phyloP scores from a whole-genome alignment of 2,113 vertebrate species.

The Scolopax mira region DNA sequence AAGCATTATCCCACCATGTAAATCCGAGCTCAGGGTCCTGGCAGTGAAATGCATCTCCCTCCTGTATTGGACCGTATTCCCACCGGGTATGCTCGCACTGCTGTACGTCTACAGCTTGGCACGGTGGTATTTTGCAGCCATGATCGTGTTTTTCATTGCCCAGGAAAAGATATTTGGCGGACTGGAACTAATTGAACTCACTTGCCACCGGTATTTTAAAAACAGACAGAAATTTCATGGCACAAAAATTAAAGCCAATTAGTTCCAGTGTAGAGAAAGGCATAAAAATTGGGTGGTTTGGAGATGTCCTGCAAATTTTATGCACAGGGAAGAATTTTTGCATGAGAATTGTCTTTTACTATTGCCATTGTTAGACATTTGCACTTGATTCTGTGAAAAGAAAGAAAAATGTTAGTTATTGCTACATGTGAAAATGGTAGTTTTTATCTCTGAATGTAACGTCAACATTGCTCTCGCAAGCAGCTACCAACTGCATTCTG shows the following conservation, averaged over 20 bases:
- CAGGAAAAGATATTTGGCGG: slow-evolving; percentile 89
- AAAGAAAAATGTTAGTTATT: slow-evolving; percentile 48
- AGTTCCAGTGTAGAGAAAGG: not conserved
- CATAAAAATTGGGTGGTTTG: not conserved
- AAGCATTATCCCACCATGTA: slow-evolving; percentile 84
- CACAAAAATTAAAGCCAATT: slow-evolving; percentile 71
- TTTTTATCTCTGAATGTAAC: slow-evolving; percentile 75
- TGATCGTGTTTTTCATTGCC: slow-evolving; percentile 76
- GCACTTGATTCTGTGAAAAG: slow-evolving; percentile 58
- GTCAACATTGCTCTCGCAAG: slow-evolving; percentile 44
- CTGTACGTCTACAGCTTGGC: slow-evolving; percentile 81
- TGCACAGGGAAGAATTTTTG: slow-evolving; percentile 65
- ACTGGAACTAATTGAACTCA: slow-evolving; percentile 89
- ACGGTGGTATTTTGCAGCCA: slow-evolving; percentile 81
- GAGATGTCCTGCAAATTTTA: slow-evolving; percentile 28
- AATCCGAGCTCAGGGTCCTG: slow-evolving; percentile 87
- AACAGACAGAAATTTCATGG: slow-evolving; percentile 48
- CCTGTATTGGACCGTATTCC: slow-evolving; percentile 89
- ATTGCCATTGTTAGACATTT: slow-evolving; percentile 60
- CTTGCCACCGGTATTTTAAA: slow-evolving; percentile 82
- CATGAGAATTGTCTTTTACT: slow-evolving; percentile 72
- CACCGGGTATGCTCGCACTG: slow-evolving; percentile 71
- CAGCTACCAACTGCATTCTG: slow-evolving; percentile 38
- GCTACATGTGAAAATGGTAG: slow-evolving; percentile 19
- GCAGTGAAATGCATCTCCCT: slow-evolving; percentile 85